These are phyloP conservation scores for Heliangelus exortis DNA, from an alignment of 2,797 vertebrate genomes.

Conservation along the genomic window DNA sequence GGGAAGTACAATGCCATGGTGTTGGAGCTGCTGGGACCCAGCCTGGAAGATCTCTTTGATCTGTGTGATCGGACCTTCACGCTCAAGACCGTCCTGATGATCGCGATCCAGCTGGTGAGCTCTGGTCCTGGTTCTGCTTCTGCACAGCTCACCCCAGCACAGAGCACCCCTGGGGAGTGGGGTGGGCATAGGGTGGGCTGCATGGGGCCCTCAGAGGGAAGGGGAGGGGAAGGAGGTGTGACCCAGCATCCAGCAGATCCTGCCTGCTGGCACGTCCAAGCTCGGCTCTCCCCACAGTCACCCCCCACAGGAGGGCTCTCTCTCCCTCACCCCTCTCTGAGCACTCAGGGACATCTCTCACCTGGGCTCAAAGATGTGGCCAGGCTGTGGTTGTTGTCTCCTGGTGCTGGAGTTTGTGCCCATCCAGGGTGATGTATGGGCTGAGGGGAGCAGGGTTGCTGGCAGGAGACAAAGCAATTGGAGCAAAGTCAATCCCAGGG, in stretches of 20 bases:
- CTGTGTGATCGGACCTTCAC: constrained; percentile 97
- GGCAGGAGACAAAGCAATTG: accelerated
- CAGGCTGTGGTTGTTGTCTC: not conserved
- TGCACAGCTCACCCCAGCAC: accelerated
- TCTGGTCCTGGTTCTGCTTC: not conserved
- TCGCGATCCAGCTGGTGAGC: constrained; percentile 97
- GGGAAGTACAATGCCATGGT: constrained; percentile 99
- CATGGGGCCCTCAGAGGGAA: accelerated
- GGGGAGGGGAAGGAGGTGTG: not conserved
- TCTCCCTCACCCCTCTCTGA: not conserved
- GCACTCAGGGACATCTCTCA: accelerated
- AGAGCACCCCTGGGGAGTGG: accelerated
- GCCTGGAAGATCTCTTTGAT: constrained; percentile 98
- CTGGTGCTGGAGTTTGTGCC: not conserved
- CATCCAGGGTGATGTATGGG: accelerated
- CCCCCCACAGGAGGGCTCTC: not conserved
- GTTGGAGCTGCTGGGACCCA: constrained; percentile 96
- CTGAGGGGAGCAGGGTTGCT: not conserved
- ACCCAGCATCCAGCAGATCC: accelerated
- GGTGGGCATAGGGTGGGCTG: accelerated
- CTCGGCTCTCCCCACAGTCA: accelerated
- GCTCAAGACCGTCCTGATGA: constrained; percentile 99
- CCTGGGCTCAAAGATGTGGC: not conserved
- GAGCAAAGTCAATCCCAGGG: not conserved
- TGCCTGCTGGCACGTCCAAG: not conserved